Base-by-base conservation (phyloP, 2,888 invertebrate genomes). In the Fragum whitleyi region DNA sequence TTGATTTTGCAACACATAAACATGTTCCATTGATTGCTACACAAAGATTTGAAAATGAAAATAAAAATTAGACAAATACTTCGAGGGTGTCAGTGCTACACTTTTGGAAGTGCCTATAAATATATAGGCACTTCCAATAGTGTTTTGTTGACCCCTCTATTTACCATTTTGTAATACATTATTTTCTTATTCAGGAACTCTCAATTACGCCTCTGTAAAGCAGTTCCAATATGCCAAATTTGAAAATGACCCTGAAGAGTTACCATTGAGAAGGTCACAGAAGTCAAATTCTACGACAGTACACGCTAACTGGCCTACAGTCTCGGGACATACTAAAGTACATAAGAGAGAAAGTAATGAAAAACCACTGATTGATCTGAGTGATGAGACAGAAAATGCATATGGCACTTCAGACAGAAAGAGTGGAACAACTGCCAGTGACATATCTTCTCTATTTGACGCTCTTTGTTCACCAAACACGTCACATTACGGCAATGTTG, bases 151-250 rank as follows among this genome's bases (percentile, higher is more conserved):
- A n/a, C n/a, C n/a, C n/a, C n/a, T n/a, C n/a, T n/a, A n/a, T n/a
- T n/a, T n/a, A n/a, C n/a, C n/a, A n/a, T n/a, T n/a, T n/a, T n/a
- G n/a, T n/a, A n/a, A n/a, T n/a, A n/a, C n/a, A n/a, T n/a, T n/a
- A n/a, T n/a, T n/a, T n/a, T 47, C 47, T 47, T 9, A 9, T 87
- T 47, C 86, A 91, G 90, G 83, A 68, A 83, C 89, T 51, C 86
- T 90, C 51, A 77, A 74, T 16, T 78, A 88, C 51, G 83, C 82
- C 28, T 76, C 86, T 19, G 83, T 85, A 28, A 79, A 86, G 29
- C 90, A 90, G 75, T 92, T 91, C 73, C 90, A 89, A 74, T 93
- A 98, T 92, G 96, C 96, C 88, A 97, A 97, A 92, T 95, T 98
- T 29, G 95, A 96, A 76, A 97, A 97, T 92, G 97, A 97, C 86